Conservation (phyloP, 2,113 vertebrate genomes). For the Gymnogyps californianus region DNA sequence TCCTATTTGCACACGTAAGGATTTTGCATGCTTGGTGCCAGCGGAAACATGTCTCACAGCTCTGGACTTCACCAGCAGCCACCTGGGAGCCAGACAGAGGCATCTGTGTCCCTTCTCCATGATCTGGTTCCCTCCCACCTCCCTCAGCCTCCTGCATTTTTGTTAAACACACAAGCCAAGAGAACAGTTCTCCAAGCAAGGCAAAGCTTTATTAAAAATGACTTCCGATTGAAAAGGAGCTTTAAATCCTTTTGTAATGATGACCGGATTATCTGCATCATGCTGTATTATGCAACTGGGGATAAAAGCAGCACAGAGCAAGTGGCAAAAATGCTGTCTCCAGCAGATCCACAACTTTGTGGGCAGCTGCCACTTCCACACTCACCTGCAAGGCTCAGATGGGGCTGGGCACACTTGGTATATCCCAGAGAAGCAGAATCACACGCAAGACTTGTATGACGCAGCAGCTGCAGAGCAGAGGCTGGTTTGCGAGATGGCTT, state of each 20-base stretch:
- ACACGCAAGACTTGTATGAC: fast-evolving
- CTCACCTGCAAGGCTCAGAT: neutral
- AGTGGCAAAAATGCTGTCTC: neutral
- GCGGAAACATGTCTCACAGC: fast-evolving
- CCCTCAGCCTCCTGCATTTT: neutral
- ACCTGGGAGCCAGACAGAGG: neutral
- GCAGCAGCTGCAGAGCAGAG: neutral
- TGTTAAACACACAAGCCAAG: neutral
- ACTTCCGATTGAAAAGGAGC: neutral
- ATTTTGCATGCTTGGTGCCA: neutral
- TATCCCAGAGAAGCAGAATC: neutral
- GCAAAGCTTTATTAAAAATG: slow-evolving; percentile 24
- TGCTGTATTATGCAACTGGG: neutral
- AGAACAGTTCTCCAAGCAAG: neutral
- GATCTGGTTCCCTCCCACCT: neutral
- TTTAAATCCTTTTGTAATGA: slow-evolving; percentile 28
- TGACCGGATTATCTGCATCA: neutral
- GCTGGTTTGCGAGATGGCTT: fast-evolving
- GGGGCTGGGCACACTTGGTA: neutral
- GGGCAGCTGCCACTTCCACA: neutral
- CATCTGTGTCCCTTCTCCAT: neutral
- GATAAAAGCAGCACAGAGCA: neutral
- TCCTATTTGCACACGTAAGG: fast-evolving
- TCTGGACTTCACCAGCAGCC: neutral
- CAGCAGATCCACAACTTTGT: neutral